Percentiles rank a stretch among this genome's conserved stretches.
Conservation (phyloP, 2,888 invertebrate genomes). For the Drosophila suboccidentalis region DNA sequence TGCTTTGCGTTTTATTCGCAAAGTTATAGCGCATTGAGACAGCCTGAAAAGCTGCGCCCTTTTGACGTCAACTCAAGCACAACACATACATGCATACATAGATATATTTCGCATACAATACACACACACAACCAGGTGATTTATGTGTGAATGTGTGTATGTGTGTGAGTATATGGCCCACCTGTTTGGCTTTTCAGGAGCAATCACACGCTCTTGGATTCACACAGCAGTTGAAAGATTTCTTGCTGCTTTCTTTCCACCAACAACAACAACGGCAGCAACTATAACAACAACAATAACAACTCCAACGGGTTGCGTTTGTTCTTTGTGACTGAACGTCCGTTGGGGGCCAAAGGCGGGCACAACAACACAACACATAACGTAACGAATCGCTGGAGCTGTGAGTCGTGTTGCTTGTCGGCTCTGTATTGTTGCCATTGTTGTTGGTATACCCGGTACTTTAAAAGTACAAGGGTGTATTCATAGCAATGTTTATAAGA, state of each 20-base stretch:
- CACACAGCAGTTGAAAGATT: constrained; percentile 63
- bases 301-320: constrained; percentile 67
- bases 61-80: constrained; percentile 40
- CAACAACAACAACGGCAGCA: constrained; percentile 18
- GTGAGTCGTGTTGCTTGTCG: constrained; percentile 62
- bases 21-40: constrained; percentile 30
- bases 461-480: neutral
- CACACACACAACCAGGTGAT: constrained; percentile 27
- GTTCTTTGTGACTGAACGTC: constrained; percentile 72
- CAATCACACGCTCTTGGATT: constrained; percentile 70
- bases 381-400: constrained; percentile 66
- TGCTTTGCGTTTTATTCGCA: neutral
- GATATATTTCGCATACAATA: constrained; percentile 6
- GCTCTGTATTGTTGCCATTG: constrained; percentile 44
- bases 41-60: constrained; percentile 17
- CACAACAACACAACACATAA: constrained; percentile 39
- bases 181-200: constrained; percentile 74
- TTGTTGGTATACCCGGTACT: constrained; percentile 22
- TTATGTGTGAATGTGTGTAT: constrained; percentile 36
- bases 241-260: constrained; percentile 68
- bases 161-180: constrained; percentile 46
- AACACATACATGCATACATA: constrained; percentile 15
- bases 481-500: neutral
- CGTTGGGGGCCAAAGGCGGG: constrained; percentile 49
- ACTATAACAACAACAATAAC: constrained; percentile 38